Conservation (phyloP, 1,140 invertebrate genomes). For the Listronotus bonariensis region DNA sequence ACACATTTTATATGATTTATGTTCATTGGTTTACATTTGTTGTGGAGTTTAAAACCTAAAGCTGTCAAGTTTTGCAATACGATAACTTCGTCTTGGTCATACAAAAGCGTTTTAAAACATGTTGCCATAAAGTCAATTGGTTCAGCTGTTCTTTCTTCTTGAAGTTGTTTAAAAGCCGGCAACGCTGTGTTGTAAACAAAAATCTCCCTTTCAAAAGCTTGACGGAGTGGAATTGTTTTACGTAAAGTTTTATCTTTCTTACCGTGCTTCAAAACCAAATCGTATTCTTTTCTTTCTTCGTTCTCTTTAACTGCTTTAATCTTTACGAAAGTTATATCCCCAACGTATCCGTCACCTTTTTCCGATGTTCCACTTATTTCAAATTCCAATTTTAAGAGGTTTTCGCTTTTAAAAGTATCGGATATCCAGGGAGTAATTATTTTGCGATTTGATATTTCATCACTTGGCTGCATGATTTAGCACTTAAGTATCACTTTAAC, state of each 20-base stretch:
- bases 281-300: constrained; percentile 5
- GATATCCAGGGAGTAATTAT: not conserved
- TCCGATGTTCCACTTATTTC: constrained; percentile 5
- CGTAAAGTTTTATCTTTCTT: constrained; percentile 26
- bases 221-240: constrained; percentile 6
- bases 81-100: constrained; percentile 7
- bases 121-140: not conserved
- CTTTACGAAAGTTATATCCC: constrained; percentile 34
- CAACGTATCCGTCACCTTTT: constrained; percentile 42
- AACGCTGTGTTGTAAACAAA: constrained; percentile 34
- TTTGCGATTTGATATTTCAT: too few relatives aligned
- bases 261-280: constrained; percentile 37
- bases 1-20: not conserved
- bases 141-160: not conserved
- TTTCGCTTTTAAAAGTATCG: not conserved
- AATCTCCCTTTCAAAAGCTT: constrained; percentile 26
- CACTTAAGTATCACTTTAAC: too few relatives aligned
- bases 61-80: constrained; percentile 21
- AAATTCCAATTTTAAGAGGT: not conserved
- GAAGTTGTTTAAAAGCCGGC: constrained; percentile 26
- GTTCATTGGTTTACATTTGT: constrained; percentile 5
- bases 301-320: constrained; percentile 5
- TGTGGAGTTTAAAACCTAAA: constrained; percentile 9
- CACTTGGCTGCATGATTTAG: too few relatives aligned
- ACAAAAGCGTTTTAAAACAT: not conserved